Conservation (phyloP, 2,888 invertebrate genomes). For the Hemicrepidius hirtus region DNA sequence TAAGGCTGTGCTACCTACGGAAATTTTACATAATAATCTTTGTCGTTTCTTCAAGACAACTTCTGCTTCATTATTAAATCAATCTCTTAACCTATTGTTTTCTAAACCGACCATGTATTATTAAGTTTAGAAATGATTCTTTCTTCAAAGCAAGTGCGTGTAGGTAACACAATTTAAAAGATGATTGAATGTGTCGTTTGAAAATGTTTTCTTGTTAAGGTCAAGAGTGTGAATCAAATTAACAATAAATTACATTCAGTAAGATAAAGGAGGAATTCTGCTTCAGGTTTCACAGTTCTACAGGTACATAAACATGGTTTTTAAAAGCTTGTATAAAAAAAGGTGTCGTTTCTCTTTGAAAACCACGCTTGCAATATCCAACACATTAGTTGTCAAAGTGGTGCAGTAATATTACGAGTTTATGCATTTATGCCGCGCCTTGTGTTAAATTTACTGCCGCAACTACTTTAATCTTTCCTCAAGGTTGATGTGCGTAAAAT, state of each 20-base stretch:
- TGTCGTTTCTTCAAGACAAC: too few species aligned
- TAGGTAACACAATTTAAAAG: background rate
- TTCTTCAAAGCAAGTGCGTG: background rate
- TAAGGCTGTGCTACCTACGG: background rate
- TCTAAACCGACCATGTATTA: too few species aligned
- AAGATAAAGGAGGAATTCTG: conserved; percentile 41
- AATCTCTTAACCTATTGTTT: too few species aligned
- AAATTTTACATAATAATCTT: background rate
- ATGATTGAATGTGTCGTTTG: background rate
- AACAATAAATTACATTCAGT: conserved; percentile 39
- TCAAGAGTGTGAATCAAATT: conserved; percentile 37
- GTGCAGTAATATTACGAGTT: conserved; percentile 67
- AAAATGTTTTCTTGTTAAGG: conserved; percentile 21
- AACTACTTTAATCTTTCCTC: conserved; percentile 55
- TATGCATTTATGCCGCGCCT: conserved; percentile 59
- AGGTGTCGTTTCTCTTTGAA: conserved; percentile 48
- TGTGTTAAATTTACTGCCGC: conserved; percentile 55
- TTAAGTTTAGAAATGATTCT: too few species aligned
- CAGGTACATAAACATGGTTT: conserved; percentile 49
- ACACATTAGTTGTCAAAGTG: conserved; percentile 63
- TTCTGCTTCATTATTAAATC: too few species aligned
- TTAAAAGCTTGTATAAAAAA: conserved; percentile 42
- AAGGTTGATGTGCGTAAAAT: conserved; percentile 50
- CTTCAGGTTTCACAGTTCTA: conserved; percentile 44
- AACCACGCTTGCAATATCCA: conserved; percentile 51